Percentiles rank a stretch among this genome's conserved stretches.
These are phyloP conservation scores for Synergus japonicus DNA, from an alignment of 2,888 invertebrate genomes.

Conservation along the genomic window DNA sequence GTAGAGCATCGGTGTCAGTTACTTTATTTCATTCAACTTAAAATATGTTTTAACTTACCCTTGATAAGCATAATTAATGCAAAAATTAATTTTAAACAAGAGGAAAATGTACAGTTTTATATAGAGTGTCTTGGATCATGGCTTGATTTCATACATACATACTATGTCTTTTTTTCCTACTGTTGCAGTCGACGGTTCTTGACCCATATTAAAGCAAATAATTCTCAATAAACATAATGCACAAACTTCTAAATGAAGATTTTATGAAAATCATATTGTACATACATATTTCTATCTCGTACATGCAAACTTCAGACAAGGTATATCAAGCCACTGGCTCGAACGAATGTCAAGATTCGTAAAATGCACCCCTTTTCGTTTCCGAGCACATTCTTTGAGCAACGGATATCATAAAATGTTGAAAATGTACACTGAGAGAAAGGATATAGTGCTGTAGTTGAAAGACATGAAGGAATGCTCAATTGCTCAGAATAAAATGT, in stretches of 20 bases:
- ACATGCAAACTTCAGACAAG: neutral
- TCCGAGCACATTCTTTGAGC: neutral
- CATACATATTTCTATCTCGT: neutral
- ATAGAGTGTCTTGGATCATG: no score
- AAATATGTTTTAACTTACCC: no score
- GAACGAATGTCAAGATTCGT: neutral
- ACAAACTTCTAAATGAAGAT: constrained; percentile 8
- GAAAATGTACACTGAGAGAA: neutral
- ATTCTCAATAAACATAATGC: no score
- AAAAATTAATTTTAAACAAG: no score
- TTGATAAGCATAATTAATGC: no score
- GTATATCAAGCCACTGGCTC: neutral
- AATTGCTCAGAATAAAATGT: neutral
- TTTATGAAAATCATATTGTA: constrained; percentile 2
- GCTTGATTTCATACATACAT: no score
- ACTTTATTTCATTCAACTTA: no score
- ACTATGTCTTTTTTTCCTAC: no score
- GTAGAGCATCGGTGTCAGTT: no score
- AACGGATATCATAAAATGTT: neutral
- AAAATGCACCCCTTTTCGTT: neutral
- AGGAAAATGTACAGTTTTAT: no score
- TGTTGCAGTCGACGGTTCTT: no score
- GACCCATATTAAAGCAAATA: no score
- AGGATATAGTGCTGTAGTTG: neutral
- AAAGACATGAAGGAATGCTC: neutral